Evolutionary conservation across 2,888 invertebrate species (phyloP), one percentile per base, ranked within the genome.

Genomic region (Polymixis lichenea): DNA sequence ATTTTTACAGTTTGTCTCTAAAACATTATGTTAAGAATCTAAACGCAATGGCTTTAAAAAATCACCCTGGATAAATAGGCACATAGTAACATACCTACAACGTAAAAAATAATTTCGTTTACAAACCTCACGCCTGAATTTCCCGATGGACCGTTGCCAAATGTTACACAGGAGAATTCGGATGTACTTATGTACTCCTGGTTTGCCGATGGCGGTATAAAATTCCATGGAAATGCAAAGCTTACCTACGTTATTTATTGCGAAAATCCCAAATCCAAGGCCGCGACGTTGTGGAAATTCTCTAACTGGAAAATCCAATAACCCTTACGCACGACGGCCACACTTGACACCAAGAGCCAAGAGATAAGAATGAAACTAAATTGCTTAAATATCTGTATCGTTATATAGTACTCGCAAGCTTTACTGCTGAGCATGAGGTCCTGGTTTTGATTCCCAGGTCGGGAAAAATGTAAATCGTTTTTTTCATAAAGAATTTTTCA

Each of bases 181-280:
- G 28, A 55, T 72, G 19, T 28, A 28, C 38, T 25, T 67, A 51
- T 46, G 17, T 53, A 46, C 64, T 43, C 38, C 32, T 53, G 58
- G 58, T 70, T 79, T 55, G 38, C 38, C 53, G 19, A 80, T 77
- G 53, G 32, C 32, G 64, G 49, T 43, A 60, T 77, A 77, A 77
- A 77, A 82, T 76, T 82, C 82, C 15, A 80, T 60, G 43, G 22
- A 46, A 65, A 58, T 32, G 38, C 19, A 69, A 64, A 53, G 28
- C 53, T 60, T 76, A 77, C 49, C 53, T 46, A 53, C 43, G 43
- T 82, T 80, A 77, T 82, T 82, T 82, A 82, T 77, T 60, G 22
- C 11, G 11, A 65, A 64, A 77, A 60, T 49, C 49, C 64, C 28
- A 43, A 62, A 77, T 60, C 58, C 58, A 56, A 64, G 56, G 62